Conservation (phyloP, 1,140 invertebrate species). For the Hirudo medicinalis region DNA sequence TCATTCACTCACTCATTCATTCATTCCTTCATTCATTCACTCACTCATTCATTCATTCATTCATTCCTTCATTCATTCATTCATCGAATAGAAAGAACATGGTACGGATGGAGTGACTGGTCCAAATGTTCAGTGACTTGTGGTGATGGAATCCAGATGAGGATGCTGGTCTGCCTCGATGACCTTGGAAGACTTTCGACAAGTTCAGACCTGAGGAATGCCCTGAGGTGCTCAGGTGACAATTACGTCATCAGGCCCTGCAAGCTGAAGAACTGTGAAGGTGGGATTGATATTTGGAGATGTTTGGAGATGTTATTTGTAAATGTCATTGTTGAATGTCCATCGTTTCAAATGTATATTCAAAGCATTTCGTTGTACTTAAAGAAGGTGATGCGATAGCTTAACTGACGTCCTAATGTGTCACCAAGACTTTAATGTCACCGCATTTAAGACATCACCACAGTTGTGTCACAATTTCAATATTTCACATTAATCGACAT, state of each 20-base stretch:
- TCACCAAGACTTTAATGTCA: no score
- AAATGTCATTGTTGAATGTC: no score
- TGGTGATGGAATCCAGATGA: conserved; percentile 27
- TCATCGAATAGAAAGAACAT: conserved; percentile 28
- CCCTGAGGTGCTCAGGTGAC: neutral
- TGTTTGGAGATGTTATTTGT: no score
- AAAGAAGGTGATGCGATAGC: no score
- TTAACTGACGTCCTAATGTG: no score
- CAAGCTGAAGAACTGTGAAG: no score
- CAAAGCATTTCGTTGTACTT: no score
- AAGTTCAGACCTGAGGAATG: neutral
- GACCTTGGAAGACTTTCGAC: neutral
- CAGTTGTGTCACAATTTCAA: no score
- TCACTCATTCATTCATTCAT: neutral
- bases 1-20: neutral
- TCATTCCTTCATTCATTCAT: neutral
- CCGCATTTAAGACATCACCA: no score
- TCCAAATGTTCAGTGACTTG: conserved; percentile 30
- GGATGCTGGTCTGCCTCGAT: conserved; percentile 23
- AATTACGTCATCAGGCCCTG: conserved; percentile 2
- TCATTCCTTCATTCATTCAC: neutral
- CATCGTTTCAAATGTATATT: no score
- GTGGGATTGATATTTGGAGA: no score
- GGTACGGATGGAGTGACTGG: conserved; percentile 33
- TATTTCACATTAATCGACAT: no score